Evolutionary conservation across 2,797 vertebrate genomes (phyloP).

Genomic region (Pangasius sanitwongsei): DNA sequence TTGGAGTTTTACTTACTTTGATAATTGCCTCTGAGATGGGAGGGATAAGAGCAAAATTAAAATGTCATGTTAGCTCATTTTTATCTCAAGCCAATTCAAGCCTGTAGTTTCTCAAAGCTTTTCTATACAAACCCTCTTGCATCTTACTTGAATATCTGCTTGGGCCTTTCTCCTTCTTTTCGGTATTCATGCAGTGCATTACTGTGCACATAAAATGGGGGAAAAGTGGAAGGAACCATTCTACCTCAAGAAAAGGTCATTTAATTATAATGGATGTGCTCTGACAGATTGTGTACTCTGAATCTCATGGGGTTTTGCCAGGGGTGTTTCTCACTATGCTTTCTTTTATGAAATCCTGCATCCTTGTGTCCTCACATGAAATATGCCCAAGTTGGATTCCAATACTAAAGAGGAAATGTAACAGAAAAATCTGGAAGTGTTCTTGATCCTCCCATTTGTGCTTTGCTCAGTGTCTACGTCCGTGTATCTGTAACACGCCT

Average conservation of each 20-base stretch:
- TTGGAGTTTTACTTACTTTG: slow-evolving; percentile 47
- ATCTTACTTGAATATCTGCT: neutral
- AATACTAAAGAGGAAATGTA: neutral
- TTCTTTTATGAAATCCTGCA: slow-evolving; percentile 1
- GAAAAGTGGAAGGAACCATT: neutral
- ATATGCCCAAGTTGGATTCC: neutral
- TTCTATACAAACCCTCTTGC: neutral
- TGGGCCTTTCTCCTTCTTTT: slow-evolving; percentile 1
- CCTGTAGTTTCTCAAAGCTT: slow-evolving; percentile 19
- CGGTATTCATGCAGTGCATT: neutral
- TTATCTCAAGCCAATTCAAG: slow-evolving; percentile 32
- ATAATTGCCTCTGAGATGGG: slow-evolving; percentile 55
- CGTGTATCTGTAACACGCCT: neutral
- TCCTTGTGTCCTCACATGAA: neutral
- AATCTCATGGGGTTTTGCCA: slow-evolving; percentile 12
- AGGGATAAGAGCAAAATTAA: slow-evolving; percentile 61
- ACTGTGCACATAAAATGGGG: neutral
- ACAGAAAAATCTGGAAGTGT: neutral
- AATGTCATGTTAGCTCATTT: slow-evolving; percentile 57
- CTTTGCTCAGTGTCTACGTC: neutral
- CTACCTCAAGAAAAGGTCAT: slow-evolving; percentile 18
- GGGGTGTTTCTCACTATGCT: slow-evolving; percentile 11
- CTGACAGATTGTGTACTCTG: slow-evolving; percentile 16
- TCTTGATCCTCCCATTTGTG: neutral
- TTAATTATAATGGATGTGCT: slow-evolving; percentile 29